phyloP scores from a whole-genome alignment of 2,797 vertebrate genomes.

The Pangasius sanitwongsei region DNA sequence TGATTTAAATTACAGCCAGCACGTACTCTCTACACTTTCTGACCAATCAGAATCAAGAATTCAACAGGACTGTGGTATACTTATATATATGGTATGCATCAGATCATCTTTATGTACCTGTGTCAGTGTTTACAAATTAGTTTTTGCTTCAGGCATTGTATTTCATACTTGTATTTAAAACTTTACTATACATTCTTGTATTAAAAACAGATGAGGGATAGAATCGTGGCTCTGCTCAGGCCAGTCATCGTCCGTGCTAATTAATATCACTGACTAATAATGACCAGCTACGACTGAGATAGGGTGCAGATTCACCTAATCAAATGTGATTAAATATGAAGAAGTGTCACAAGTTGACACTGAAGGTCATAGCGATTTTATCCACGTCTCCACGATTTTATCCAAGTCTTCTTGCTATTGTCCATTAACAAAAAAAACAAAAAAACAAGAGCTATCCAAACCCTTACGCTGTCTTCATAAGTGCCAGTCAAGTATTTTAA shows the following conservation, averaged over 20 bases:
- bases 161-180: neutral
- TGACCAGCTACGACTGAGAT: neutral
- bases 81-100: neutral
- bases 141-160: neutral
- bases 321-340: neutral
- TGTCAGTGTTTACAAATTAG: neutral
- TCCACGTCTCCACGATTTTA: neutral
- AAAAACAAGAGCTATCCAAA: neutral
- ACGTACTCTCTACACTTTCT: neutral
- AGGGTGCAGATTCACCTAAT: neutral
- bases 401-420: neutral
- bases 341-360: no score
- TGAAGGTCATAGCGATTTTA: neutral
- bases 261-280: neutral
- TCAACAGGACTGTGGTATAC: no score
- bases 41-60: neutral
- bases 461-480: neutral
- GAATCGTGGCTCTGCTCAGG: neutral
- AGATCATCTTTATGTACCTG: neutral
- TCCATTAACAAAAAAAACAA: neutral
- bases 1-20: neutral
- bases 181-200: neutral
- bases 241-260: neutral
- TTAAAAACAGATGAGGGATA: neutral
- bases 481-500: neutral